phyloP scores from a whole-genome alignment of 1,140 invertebrate species.

The Nautilus pompilius region DNA sequence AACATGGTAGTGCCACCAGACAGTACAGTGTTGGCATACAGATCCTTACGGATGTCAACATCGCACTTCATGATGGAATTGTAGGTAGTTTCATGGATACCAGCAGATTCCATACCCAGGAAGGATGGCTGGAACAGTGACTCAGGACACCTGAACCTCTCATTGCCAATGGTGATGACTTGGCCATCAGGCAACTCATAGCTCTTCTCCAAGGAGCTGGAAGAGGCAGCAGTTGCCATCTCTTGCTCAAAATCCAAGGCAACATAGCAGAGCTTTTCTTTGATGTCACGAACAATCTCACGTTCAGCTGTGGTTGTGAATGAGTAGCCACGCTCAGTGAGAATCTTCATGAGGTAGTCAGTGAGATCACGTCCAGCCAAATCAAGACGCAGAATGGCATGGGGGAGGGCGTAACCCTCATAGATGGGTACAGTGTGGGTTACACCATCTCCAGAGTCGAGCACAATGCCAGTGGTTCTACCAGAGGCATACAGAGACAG shows the following conservation, averaged over 20 bases:
- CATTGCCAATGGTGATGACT: slow-evolving; percentile 53
- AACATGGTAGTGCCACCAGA: slow-evolving; percentile 82
- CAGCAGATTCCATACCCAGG: slow-evolving; percentile 62
- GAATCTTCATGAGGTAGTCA: slow-evolving; percentile 92
- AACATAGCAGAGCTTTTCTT: slow-evolving; percentile 89
- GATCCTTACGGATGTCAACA: slow-evolving; percentile 82
- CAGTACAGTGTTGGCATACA: slow-evolving; percentile 86
- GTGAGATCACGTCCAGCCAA: slow-evolving; percentile 91
- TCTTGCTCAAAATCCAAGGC: slow-evolving; percentile 93
- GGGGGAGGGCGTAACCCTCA: slow-evolving; percentile 72
- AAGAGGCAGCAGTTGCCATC: slow-evolving; percentile 83
- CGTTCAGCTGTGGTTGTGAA: slow-evolving; percentile 77
- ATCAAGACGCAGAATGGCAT: slow-evolving; percentile 84
- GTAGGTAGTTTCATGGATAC: slow-evolving; percentile 68
- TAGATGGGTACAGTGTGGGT: slow-evolving; percentile 87
- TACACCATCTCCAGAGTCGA: slow-evolving; percentile 89
- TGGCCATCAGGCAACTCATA: slow-evolving; percentile 59
- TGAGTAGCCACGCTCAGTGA: slow-evolving; percentile 91
- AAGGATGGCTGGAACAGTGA: slow-evolving; percentile 65
- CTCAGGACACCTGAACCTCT: slow-evolving; percentile 56
- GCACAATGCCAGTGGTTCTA: slow-evolving; percentile 89
- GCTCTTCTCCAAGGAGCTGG: slow-evolving; percentile 46
- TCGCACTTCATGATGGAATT: slow-evolving; percentile 72
- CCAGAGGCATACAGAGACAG: slow-evolving; percentile 80
- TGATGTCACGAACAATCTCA: slow-evolving; percentile 47